Evolutionary conservation across 2,888 invertebrate species (phyloP).

Genomic region (Mesopsocus fuscifrons): DNA sequence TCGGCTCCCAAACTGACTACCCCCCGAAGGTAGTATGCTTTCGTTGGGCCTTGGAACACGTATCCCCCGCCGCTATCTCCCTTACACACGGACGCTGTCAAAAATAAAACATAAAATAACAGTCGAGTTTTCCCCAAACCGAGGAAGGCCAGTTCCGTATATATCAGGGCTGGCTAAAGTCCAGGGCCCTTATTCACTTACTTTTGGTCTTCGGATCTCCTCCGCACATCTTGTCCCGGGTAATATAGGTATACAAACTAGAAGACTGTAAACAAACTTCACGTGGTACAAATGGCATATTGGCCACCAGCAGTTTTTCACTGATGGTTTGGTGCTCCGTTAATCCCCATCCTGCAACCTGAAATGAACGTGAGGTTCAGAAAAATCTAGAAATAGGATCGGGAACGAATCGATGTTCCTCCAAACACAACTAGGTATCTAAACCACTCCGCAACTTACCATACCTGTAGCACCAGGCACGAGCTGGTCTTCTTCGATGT

Average conservation of each 20-base stretch:
- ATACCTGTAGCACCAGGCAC: background rate
- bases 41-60: background rate
- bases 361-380: background rate
- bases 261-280: background rate
- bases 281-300: background rate
- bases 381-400: background rate
- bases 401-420: no score
- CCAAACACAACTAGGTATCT: no score
- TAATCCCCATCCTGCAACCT: background rate
- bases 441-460: background rate
- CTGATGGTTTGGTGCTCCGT: background rate
- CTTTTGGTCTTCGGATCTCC: background rate
- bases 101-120: no score
- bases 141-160: no score
- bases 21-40: slow-evolving; percentile 1
- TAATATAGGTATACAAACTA: background rate
- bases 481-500: slow-evolving; percentile 9
- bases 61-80: background rate
- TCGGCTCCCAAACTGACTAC: background rate
- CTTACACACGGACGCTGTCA: background rate
- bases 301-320: background rate
- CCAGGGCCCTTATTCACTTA: no score
- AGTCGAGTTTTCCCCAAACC: no score
- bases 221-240: background rate
- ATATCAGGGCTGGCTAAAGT: no score